Percentiles rank a stretch among this genome's conserved stretches.
phyloP scores from a whole-genome alignment of 2,113 vertebrate genomes.

The Calidris pugnax region DNA sequence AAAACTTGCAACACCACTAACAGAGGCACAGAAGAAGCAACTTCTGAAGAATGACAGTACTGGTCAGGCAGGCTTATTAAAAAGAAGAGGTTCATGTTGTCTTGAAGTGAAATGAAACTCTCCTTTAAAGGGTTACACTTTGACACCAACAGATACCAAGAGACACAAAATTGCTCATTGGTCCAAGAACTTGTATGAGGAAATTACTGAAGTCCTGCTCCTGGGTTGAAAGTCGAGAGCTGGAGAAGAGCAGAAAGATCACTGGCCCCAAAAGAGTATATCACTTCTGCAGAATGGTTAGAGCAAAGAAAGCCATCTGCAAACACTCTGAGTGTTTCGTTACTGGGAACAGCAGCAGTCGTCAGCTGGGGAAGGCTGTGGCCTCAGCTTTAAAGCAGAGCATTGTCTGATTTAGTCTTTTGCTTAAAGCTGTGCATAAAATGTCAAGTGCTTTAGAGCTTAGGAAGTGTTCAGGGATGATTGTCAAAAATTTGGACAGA shows the following conservation, averaged over 20 bases:
- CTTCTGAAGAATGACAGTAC: background rate
- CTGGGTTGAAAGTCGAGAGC: background rate
- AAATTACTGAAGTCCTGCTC: background rate
- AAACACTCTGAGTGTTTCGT: background rate
- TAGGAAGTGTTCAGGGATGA: background rate
- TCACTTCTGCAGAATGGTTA: background rate
- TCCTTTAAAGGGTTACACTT: background rate
- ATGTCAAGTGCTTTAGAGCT: background rate
- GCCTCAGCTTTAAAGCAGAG: background rate
- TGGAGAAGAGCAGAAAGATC: background rate
- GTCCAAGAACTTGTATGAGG: background rate
- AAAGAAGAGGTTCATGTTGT: background rate
- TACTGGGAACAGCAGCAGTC: background rate
- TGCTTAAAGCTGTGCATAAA: background rate
- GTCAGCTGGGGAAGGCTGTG: background rate
- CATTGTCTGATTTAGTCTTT: background rate
- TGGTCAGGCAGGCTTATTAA: background rate
- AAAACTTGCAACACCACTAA: background rate
- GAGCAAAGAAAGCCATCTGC: background rate
- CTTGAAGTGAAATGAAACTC: background rate
- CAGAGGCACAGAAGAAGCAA: background rate
- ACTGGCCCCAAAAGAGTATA: background rate
- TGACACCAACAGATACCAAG: background rate
- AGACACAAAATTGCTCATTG: background rate
- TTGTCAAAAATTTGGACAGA: background rate